Evolutionary conservation across 2,888 invertebrate species (phyloP), one percentile per base, ranked within the genome.

Genomic region (Toxonevra muliebris): DNA sequence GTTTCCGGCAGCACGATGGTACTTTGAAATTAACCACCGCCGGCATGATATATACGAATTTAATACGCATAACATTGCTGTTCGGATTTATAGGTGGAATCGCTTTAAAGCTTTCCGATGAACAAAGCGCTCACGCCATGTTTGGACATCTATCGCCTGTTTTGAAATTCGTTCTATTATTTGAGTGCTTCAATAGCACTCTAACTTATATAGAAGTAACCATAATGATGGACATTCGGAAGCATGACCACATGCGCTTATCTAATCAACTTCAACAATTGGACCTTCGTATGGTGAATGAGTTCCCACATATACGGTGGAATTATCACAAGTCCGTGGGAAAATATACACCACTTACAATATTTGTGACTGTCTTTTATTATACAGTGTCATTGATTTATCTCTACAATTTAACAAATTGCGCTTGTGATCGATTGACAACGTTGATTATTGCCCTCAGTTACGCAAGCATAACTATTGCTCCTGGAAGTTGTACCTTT

Each of bases 241-340:
- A 77, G 13, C 9, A 66, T 0, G 61, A 64, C 0, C 82, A 84
- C 30, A 65, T 79, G 1, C 45, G 71, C 1, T 63, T 82, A 7
- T 45, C 76, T 8, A 58, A 73, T 4, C 66, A 65, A 53, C 73
- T 84, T 61, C 77, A 78, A 41, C 20, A 57, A 2, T 61, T 84
- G 43, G 83, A 83, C 69, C 58, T 71, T 0, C 15, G 69, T 0
- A 65, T 84, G n/a, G 61, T 69, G 0, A 62, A 48, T 0, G 61
- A 74, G 17, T 84, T 82, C 58, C 69, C 75, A 0, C 13, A 69
- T 3, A 76, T 83, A 0, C 68, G 70, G 13, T 84, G 83, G 78
- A 75, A 81, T 48, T 84, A 84, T 55, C 50, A 75, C 2, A 80
- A 78, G 41, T 74, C 76, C 0, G 71, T 69, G 2, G 65, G 69